These are phyloP conservation scores for Erpornis zantholeuca DNA, from an alignment of 2,113 vertebrate genomes.

Conservation along the genomic window DNA sequence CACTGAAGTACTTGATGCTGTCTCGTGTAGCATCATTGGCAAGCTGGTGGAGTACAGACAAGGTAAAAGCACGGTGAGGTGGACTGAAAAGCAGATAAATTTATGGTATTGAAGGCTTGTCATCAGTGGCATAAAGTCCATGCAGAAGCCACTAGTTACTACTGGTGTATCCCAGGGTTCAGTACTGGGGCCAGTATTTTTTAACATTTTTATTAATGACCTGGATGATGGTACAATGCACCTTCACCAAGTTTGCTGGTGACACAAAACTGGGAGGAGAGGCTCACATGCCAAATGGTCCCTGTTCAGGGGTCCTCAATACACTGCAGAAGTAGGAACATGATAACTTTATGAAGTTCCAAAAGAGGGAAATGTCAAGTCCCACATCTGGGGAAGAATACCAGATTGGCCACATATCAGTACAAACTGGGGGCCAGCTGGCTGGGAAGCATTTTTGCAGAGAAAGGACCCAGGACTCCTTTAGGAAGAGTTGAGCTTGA, in stretches of 20 bases:
- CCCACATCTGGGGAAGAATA: background rate
- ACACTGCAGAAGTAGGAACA: background rate
- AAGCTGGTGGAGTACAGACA: background rate
- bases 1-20: background rate
- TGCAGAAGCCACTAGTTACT: background rate
- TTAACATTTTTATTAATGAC: background rate
- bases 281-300: background rate
- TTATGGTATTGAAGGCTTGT: background rate
- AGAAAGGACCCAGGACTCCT: background rate
- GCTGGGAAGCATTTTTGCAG: background rate
- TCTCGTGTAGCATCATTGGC: background rate
- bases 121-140: background rate
- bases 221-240: background rate
- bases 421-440: background rate
- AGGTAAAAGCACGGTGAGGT: background rate
- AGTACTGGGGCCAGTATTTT: background rate
- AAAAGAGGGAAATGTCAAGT: background rate
- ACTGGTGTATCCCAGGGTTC: background rate
- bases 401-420: background rate
- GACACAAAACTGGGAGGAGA: background rate
- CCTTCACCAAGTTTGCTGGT: background rate
- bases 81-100: background rate
- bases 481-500: background rate
- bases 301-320: background rate
- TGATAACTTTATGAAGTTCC: background rate